phyloP scores from a whole-genome alignment of 1,140 invertebrate genomes.

The Tetragnatha versicolor region DNA sequence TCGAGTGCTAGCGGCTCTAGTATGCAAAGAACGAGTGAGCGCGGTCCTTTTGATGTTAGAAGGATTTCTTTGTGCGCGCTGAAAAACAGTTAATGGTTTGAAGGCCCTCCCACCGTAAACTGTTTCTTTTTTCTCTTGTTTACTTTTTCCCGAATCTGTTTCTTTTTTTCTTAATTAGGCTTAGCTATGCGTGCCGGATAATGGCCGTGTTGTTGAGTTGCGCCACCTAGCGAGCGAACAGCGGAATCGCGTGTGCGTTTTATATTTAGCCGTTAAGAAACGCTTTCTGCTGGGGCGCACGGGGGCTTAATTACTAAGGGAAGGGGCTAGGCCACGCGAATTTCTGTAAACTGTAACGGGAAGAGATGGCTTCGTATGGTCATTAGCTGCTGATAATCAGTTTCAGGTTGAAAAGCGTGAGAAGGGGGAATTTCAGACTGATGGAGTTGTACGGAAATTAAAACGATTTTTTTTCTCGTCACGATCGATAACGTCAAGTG shows the following conservation, averaged over 20 bases:
- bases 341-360: no score
- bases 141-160: background rate
- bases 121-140: background rate
- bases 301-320: background rate
- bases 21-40: background rate
- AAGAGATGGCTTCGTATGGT: no score
- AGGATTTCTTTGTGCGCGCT: slow-evolving; percentile 26
- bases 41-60: slow-evolving; percentile 24
- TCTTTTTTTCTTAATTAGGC: slow-evolving; percentile 23
- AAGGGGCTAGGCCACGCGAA: no score
- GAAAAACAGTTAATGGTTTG: slow-evolving; percentile 37
- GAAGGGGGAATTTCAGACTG: no score
- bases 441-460: no score
- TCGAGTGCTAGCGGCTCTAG: background rate
- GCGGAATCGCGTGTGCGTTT: background rate
- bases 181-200: background rate
- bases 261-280: background rate
- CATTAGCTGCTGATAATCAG: no score
- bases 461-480: no score
- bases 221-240: slow-evolving; percentile 2
- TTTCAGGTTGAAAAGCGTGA: no score
- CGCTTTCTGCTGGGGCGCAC: background rate
- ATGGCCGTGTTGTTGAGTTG: background rate
- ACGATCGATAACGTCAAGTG: no score
- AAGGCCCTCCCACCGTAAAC: background rate